Evolutionary conservation across 2,113 vertebrate genomes (phyloP).

Genomic region (Alouatta palliata): DNA sequence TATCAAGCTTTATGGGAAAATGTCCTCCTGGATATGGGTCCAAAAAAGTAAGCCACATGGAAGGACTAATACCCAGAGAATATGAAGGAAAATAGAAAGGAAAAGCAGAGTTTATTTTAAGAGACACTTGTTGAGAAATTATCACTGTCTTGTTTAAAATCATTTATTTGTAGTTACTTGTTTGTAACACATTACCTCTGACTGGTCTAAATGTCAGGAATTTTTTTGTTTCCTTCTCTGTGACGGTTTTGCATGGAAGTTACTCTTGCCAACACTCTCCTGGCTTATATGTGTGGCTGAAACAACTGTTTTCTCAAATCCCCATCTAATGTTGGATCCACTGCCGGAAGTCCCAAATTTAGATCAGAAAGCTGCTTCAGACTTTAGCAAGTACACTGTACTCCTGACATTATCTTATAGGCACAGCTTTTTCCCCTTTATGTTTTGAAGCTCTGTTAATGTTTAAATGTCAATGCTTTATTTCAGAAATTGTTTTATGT

Average conservation of each 20-base stretch:
- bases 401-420: neutral
- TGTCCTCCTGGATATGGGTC: neutral
- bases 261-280: neutral
- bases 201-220: neutral
- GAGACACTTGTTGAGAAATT: neutral
- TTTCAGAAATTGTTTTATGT: neutral
- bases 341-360: slow-evolving; percentile 18
- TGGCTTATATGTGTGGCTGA: neutral
- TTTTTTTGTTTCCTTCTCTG: neutral
- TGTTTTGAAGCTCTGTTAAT: neutral
- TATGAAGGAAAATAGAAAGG: neutral
- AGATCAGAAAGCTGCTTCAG: neutral
- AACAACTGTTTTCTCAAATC: slow-evolving; percentile 49
- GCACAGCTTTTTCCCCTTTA: neutral
- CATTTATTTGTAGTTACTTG: neutral
- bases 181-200: neutral
- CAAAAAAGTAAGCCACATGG: neutral
- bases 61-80: neutral
- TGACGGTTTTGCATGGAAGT: neutral
- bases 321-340: neutral
- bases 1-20: neutral
- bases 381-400: neutral
- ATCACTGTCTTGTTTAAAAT: neutral
- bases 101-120: neutral
- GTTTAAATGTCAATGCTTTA: neutral